These are phyloP conservation scores for Cirrhinus mrigala DNA, from an alignment of 2,797 vertebrate species.

Conservation along the genomic window DNA sequence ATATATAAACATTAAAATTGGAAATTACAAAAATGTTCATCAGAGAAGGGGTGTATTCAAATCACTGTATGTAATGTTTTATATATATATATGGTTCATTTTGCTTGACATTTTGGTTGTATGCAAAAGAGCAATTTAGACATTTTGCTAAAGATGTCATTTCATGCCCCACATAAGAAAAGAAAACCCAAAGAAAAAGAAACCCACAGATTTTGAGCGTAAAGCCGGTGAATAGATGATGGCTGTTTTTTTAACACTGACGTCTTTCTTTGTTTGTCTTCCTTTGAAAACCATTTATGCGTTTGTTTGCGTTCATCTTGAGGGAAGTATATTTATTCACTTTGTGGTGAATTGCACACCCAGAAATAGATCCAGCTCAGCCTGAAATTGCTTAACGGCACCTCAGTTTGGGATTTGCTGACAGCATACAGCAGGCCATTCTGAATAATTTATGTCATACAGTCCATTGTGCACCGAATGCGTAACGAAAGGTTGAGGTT, in stretches of 20 bases:
- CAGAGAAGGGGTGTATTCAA: background rate
- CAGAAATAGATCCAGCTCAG: constrained; percentile 45
- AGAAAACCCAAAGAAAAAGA: too few species aligned
- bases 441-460: constrained; percentile 54
- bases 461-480: constrained; percentile 51
- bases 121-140: background rate
- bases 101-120: background rate
- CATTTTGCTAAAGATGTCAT: background rate
- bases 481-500: constrained; percentile 40
- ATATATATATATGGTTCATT: background rate
- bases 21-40: background rate
- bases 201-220: background rate
- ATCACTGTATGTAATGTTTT: background rate
- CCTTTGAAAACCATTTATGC: constrained; percentile 36
- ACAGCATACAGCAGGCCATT: constrained; percentile 40
- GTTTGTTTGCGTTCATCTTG: constrained; percentile 37
- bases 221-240: background rate
- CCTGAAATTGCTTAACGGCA: constrained; percentile 45
- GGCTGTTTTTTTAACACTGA: background rate
- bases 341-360: constrained; percentile 44
- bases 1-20: too few species aligned
- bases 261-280: constrained; percentile 12
- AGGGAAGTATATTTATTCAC: constrained; percentile 46
- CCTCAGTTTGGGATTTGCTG: constrained; percentile 48
- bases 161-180: background rate